These are phyloP conservation scores for Calliopum simillimum DNA, from an alignment of 2,888 invertebrate species.

Conservation along the genomic window DNA sequence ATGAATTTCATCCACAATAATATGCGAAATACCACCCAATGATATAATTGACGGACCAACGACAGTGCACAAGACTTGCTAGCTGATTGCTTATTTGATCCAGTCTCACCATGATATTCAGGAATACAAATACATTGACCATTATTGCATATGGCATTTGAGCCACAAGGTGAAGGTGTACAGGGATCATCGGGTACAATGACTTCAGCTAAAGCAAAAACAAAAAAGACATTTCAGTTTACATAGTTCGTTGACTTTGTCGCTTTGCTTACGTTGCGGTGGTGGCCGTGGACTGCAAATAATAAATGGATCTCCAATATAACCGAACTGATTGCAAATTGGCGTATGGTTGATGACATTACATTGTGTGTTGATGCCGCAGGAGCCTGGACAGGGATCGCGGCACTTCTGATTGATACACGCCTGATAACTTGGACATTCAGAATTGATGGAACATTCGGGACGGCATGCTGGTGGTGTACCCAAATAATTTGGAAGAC, in stretches of 20 bases:
- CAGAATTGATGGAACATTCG: slow-evolving; percentile 80
- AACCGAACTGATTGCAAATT: slow-evolving; percentile 72
- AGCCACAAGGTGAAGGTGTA: slow-evolving; percentile 78
- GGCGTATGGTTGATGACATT: slow-evolving; percentile 77
- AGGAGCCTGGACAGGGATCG: slow-evolving; percentile 77
- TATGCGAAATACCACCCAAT: slow-evolving; percentile 94
- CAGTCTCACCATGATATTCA: slow-evolving; percentile 85
- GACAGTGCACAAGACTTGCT: slow-evolving; percentile 97
- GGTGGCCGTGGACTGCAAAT: slow-evolving; percentile 70
- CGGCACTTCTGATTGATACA: slow-evolving; percentile 81
- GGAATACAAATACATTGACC: too few species aligned
- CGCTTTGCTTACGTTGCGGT: slow-evolving; percentile 59
- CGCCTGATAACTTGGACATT: slow-evolving; percentile 76
- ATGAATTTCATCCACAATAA: slow-evolving; percentile 97
- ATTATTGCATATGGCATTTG: too few species aligned
- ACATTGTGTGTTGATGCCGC: slow-evolving; percentile 74
- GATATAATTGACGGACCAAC: slow-evolving; percentile 92
- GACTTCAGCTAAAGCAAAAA: slow-evolving; percentile 48
- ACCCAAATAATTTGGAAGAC: slow-evolving; percentile 78
- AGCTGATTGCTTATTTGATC: slow-evolving; percentile 96
- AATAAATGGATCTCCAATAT: slow-evolving; percentile 74
- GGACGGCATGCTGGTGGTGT: slow-evolving; percentile 80
- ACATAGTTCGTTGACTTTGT: background rate
- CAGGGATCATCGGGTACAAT: slow-evolving; percentile 71
- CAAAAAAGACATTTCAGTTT: background rate